Evolutionary conservation across 2,888 invertebrate species (phyloP).

Genomic region (Parthenolecanium corni): DNA sequence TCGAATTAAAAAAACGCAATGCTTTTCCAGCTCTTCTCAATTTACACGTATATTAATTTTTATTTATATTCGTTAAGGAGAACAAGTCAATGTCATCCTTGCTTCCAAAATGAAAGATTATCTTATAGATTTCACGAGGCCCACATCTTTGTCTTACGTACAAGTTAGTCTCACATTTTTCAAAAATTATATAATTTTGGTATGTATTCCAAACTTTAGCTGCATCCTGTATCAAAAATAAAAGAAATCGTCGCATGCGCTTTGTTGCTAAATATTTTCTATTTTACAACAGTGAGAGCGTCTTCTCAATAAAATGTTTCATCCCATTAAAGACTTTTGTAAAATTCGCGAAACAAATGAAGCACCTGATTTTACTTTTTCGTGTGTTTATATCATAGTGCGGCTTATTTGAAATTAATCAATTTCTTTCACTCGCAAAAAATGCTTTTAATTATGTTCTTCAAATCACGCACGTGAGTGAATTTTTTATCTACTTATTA

Average conservation of each 20-base stretch:
- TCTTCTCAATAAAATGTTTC: constrained; percentile 13
- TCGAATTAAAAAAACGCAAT: too few relatives aligned
- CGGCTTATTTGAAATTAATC: neutral
- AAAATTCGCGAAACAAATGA: constrained; percentile 14
- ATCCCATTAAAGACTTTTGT: constrained; percentile 9
- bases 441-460: constrained; percentile 2
- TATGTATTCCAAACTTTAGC: neutral
- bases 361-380: neutral
- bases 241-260: constrained; percentile 14
- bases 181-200: too few relatives aligned
- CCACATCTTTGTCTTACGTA: too few relatives aligned
- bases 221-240: constrained; percentile 5
- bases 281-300: neutral
- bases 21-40: too few relatives aligned
- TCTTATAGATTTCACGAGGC: too few relatives aligned
- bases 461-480: constrained; percentile 3
- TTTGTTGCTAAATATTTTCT: constrained; percentile 1
- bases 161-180: too few relatives aligned
- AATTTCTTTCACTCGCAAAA: neutral
- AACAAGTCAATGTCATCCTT: too few relatives aligned
- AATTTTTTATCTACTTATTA: neutral
- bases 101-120: too few relatives aligned
- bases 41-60: too few relatives aligned
- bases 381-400: too few relatives aligned
- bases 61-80: too few relatives aligned